Evolutionary conservation across 1,140 invertebrate species (phyloP), one percentile per base, ranked within the genome.

Genomic region (Caenorhabditis inopinata): DNA sequence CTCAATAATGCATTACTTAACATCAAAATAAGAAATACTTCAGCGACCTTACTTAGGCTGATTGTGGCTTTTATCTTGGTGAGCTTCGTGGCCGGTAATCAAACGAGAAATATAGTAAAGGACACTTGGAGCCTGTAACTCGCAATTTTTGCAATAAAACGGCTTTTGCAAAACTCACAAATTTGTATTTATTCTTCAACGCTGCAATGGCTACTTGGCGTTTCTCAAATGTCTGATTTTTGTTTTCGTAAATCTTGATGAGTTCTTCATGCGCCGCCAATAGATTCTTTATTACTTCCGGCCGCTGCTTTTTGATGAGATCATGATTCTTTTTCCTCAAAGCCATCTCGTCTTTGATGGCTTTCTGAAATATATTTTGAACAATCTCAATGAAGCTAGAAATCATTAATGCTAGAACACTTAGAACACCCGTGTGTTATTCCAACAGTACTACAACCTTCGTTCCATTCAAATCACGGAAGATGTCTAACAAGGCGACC

Each of bases 201-300:
- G 58, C 58, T 38, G 16, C n/a, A 9, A 68, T 18, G 3, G 58
- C 58, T 21, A 18, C 58, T 42, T 68, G 32, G 11, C n/a, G 29
- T 38, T 68, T 29, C 21, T 4, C 6, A 5, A 68, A n/a, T 16
- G 58, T 68, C 32, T 68, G 58, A 68, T 68, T 32, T 18, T 68
- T 68, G 32, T 68, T 68, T 21, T 68, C 58, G n/a, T n/a, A 68
- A 68, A 68, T 68, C 58, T 68, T 68, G 16, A 68, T 68, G 11
- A 38, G 2, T 68, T 35, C 58, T 21, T 68, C 27, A n/a, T 68
- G 58, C 18, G n/a, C 58, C 4, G 11, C 32, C 32, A 68, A 21
- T 38, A 68, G 58, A 21, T 21, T 38, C 58, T 68, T 68, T 29
- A 68, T 68, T 5, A 68, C 7, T 68, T 68, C 58, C 23, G 58